These are phyloP conservation scores for Neolamprologus modestus DNA, from an alignment of 2,113 vertebrate species.

Conservation along the genomic window DNA sequence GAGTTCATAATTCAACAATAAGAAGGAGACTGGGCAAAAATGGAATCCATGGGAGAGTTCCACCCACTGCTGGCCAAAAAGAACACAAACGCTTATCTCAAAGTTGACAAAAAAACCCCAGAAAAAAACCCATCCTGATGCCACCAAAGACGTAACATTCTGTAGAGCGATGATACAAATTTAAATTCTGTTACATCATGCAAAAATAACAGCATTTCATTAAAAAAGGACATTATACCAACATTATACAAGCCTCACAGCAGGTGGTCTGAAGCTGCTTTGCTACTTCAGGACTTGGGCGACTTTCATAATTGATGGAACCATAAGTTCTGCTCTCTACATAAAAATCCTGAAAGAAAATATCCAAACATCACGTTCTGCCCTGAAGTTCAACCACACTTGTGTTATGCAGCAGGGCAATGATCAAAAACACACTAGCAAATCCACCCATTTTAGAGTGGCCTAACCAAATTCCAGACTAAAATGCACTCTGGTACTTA, in stretches of 20 bases:
- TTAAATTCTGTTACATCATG: not conserved
- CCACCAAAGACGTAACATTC: not conserved
- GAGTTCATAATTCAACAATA: not conserved
- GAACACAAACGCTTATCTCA: not conserved
- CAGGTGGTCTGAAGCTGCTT: not conserved
- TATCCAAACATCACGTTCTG: not conserved
- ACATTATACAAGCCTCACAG: not conserved
- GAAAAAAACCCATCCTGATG: not conserved
- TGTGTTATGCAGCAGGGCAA: not conserved
- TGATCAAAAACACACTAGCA: not conserved
- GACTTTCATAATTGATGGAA: not conserved
- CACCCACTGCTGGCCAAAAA: not conserved
- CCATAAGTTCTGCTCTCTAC: not conserved
- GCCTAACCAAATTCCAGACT: not conserved
- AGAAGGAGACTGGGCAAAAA: not conserved
- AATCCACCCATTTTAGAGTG: not conserved
- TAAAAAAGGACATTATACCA: not conserved
- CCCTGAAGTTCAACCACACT: not conserved
- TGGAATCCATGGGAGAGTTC: not conserved
- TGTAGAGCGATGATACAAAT: not conserved
- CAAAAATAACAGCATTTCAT: not conserved
- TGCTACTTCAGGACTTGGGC: not conserved
- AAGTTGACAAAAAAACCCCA: rapidly evolving
- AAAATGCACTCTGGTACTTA: not conserved
- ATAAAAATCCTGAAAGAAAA: not conserved